phyloP scores from a whole-genome alignment of 2,888 invertebrate genomes.

The Leptura quadrifasciata region DNA sequence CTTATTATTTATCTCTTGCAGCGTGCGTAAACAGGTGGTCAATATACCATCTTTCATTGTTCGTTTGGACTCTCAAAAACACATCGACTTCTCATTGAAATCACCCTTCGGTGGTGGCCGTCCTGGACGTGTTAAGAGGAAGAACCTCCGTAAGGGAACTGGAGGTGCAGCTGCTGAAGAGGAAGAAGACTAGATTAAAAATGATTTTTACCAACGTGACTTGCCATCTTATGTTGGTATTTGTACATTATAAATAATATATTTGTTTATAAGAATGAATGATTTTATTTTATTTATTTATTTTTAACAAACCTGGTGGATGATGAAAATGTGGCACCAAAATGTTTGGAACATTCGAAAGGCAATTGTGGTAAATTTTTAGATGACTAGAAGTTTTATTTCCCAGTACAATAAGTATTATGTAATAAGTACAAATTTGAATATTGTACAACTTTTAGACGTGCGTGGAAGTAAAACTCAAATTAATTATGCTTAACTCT shows the following conservation, averaged over 20 bases:
- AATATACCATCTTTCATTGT: constrained; percentile 99
- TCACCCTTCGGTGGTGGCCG: constrained; percentile 99
- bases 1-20: constrained; percentile 73
- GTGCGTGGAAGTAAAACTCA: too few species aligned
- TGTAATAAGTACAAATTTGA: too few species aligned
- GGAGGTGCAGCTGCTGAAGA: constrained; percentile 88
- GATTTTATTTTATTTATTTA: too few species aligned
- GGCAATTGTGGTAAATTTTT: too few species aligned
- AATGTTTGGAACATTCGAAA: too few species aligned
- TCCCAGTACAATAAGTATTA: too few species aligned
- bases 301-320: too few species aligned
- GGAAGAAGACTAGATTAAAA: constrained; percentile 81
- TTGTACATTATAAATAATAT: constrained; percentile 8
- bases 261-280: not conserved
- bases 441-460: too few species aligned
- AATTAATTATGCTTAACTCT: too few species aligned
- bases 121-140: constrained; percentile 99
- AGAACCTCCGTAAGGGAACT: constrained; percentile 95
- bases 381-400: too few species aligned
- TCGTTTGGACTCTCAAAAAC: constrained; percentile 97
- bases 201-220: constrained; percentile 32
- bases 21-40: constrained; percentile 99
- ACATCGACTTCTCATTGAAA: constrained; percentile 97
- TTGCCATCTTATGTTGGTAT: constrained; percentile 1
- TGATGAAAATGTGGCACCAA: too few species aligned